Evolutionary conservation across 1,140 invertebrate species (phyloP), one percentile per base, ranked within the genome.

Genomic region (Drosophila kohkoa): DNA sequence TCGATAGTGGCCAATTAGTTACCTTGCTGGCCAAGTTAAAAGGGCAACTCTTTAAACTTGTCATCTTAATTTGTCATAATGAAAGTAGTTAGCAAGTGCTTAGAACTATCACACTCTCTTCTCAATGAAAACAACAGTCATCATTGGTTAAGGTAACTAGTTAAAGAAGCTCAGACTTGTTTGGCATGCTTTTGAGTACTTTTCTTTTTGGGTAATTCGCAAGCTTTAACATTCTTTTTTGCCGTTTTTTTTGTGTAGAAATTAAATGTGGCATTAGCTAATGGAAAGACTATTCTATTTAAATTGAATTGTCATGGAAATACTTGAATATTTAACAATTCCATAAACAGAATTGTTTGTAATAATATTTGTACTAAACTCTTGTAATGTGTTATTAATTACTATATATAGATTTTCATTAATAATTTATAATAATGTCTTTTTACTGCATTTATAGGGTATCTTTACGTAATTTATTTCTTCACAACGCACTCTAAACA

Each of bases 1-100:
- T 64, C 20, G 54, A 52, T 54, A 59, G 41, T 48, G 51, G 59
- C 75, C 82, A 87, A 86, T 82, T 76, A 87, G 83, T 59, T 76
- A 15, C 7, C 52, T 43, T 16, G 35, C 35, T 5, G 11, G 5
- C 11, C 11, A 49, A 8, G 13, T 30, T 49, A 64, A 72, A 25
- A 58, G 60, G 51, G 51, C 59, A 65, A 8, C 32, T 41, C n/a
- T 59, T 51, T 13, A 30, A 62, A 38, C 41, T 41, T 68, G 28
- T 46, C 71, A 66, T 46, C 32, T 16, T n/a, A 10, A 13, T 8
- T 25, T 28, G 11, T 13, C 32, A 28, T 3, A 54, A 11, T 5
- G 49, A 63, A 55, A 64, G 28, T 55, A 52, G 25, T 15, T 20
- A 32, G 4, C 7, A 20, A 55, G 3, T 58, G 5, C 38, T 20